These are phyloP conservation scores for Oryzias javanicus DNA, from an alignment of 2,113 vertebrate genomes.

Conservation along the genomic window DNA sequence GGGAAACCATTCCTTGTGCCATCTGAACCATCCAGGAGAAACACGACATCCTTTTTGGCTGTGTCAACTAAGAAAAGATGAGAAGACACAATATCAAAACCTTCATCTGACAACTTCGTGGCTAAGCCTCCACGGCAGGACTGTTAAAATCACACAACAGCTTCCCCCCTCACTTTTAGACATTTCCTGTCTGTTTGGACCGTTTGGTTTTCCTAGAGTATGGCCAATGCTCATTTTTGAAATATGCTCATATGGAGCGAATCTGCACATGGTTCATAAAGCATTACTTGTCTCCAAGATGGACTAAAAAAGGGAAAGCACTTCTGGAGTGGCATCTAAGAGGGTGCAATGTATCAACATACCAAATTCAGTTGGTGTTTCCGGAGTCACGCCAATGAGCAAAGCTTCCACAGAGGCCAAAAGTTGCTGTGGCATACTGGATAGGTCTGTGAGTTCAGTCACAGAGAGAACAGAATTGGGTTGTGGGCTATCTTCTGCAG, in stretches of 20 bases:
- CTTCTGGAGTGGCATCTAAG: not conserved
- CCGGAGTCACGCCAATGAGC: not conserved
- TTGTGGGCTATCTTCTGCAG: constrained; percentile 39
- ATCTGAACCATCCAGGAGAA: constrained; percentile 85
- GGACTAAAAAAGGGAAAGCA: not conserved
- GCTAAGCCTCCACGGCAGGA: too few species aligned
- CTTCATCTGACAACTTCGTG: not conserved
- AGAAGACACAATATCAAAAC: not conserved
- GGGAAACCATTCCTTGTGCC: constrained; percentile 48
- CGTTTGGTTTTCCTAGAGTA: too few species aligned
- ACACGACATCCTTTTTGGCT: constrained; percentile 23
- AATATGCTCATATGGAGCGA: too few species aligned
- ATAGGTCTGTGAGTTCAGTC: constrained; percentile 69
- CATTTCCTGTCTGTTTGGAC: too few species aligned
- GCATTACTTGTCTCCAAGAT: too few species aligned
- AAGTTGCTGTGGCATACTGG: constrained; percentile 43
- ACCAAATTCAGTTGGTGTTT: constrained; percentile 17
- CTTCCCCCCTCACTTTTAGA: too few species aligned
- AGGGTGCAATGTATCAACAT: not conserved
- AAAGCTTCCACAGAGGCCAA: constrained; percentile 25
- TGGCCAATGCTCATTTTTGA: too few species aligned
- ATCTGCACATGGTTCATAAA: constrained; percentile 8
- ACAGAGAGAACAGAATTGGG: constrained; percentile 13
- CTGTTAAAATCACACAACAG: too few species aligned
- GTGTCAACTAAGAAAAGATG: constrained; percentile 21